phyloP scores from a whole-genome alignment of 2,797 vertebrate genomes.

The Enteromius paludinosus region DNA sequence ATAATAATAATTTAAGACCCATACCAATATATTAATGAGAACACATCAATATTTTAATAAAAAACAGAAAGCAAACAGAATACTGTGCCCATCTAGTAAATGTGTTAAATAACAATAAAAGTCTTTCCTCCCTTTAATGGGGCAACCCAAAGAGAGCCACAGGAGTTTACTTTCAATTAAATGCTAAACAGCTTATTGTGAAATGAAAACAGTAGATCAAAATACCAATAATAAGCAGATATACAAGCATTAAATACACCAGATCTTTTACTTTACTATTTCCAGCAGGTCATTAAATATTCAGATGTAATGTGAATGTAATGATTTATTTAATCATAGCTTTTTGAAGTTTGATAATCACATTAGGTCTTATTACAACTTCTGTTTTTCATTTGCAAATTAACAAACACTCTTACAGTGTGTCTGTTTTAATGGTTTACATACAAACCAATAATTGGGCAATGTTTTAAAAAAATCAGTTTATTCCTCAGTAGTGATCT shows the following conservation, averaged over 20 bases:
- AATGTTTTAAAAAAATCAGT: neutral
- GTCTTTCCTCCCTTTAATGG: neutral
- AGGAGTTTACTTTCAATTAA: neutral
- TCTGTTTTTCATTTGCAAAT: neutral
- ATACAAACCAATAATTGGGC: neutral
- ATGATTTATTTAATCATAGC: neutral
- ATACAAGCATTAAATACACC: too few relatives aligned
- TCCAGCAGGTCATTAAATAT: neutral
- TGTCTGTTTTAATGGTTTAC: neutral
- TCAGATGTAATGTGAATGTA: neutral
- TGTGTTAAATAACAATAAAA: neutral
- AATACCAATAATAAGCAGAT: neutral
- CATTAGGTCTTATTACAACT: neutral
- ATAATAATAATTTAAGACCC: neutral
- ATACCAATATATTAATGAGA: neutral
- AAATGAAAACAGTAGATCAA: neutral
- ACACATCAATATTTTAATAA: neutral
- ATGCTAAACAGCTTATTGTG: neutral
- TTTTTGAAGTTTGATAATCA: neutral
- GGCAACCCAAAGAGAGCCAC: neutral
- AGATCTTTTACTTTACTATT: neutral
- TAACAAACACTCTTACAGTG: neutral
- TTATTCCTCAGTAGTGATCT: neutral
- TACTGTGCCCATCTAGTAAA: neutral
- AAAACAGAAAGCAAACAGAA: neutral